These are phyloP conservation scores for Morinoia aosen DNA, from an alignment of 2,888 invertebrate species.

Conservation along the genomic window DNA sequence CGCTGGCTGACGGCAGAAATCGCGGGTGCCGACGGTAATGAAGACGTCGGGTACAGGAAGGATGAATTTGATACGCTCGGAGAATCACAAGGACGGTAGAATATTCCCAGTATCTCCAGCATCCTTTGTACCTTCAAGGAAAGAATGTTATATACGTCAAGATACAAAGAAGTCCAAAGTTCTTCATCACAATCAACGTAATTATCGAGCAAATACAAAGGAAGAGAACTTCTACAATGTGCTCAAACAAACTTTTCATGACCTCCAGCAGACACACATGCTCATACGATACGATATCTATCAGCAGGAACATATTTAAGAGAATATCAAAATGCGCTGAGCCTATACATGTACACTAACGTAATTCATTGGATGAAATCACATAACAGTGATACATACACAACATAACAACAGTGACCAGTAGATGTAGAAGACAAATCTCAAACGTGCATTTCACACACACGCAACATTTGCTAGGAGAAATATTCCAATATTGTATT, in stretches of 20 bases:
- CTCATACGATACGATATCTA: too few relatives aligned
- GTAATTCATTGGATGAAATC: too few relatives aligned
- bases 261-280: background rate
- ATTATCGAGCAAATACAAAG: background rate
- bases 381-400: too few relatives aligned
- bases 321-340: too few relatives aligned
- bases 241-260: background rate
- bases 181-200: background rate
- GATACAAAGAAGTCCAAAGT: background rate
- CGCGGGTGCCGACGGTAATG: background rate
- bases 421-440: too few relatives aligned
- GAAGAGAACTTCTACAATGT: background rate
- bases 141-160: background rate
- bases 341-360: too few relatives aligned
- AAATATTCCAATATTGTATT: too few relatives aligned
- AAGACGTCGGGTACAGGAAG: background rate
- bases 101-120: slow-evolving; percentile 66
- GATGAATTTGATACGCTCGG: background rate
- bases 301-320: too few relatives aligned
- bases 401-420: too few relatives aligned
- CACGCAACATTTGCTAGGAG: too few relatives aligned
- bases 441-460: too few relatives aligned
- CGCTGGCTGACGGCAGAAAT: background rate
- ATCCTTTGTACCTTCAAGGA: slow-evolving; percentile 59
- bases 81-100: slow-evolving; percentile 59